These are phyloP conservation scores for Oncopodura yosiiana DNA, from an alignment of 1,140 invertebrate genomes.

Conservation along the genomic window DNA sequence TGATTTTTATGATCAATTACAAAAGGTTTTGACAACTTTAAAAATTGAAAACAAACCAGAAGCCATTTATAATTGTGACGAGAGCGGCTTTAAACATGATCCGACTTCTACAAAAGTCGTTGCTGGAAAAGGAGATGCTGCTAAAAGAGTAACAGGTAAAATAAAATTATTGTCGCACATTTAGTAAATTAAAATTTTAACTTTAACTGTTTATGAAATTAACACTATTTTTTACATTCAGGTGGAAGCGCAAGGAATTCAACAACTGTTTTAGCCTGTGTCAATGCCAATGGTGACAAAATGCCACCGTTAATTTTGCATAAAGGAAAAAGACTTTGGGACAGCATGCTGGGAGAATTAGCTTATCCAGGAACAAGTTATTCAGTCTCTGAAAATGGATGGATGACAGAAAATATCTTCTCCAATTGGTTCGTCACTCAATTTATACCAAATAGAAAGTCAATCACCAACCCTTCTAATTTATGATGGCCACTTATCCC, in stretches of 20 bases:
- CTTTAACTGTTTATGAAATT: too few species aligned
- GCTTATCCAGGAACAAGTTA: constrained; percentile 37
- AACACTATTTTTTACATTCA: too few species aligned
- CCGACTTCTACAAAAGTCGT: constrained; percentile 37
- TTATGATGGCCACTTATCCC: constrained; percentile 39
- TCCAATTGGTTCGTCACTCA: constrained; percentile 34
- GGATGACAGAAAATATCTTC: constrained; percentile 38
- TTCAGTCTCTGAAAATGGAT: constrained; percentile 37
- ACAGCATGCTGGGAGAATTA: constrained; percentile 14
- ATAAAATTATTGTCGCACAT: too few species aligned
- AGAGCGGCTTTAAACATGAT: constrained; percentile 37
- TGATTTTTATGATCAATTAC: constrained; percentile 35
- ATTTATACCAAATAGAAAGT: constrained; percentile 32
- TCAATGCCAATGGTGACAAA: constrained; percentile 35
- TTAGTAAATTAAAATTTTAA: too few species aligned
- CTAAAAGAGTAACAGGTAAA: constrained; percentile 34
- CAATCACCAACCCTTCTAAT: constrained; percentile 36
- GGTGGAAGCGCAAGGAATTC: constrained; percentile 35
- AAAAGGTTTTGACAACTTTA: constrained; percentile 32
- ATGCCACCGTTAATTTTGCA: constrained; percentile 38
- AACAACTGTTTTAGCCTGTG: constrained; percentile 37
- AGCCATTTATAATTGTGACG: constrained; percentile 38
- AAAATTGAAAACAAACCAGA: constrained; percentile 30
- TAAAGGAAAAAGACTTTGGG: constrained; percentile 36
- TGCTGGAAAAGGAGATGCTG: constrained; percentile 35